Evolutionary conservation across 2,113 vertebrate species (phyloP).

Genomic region (Apeltes quadracus): DNA sequence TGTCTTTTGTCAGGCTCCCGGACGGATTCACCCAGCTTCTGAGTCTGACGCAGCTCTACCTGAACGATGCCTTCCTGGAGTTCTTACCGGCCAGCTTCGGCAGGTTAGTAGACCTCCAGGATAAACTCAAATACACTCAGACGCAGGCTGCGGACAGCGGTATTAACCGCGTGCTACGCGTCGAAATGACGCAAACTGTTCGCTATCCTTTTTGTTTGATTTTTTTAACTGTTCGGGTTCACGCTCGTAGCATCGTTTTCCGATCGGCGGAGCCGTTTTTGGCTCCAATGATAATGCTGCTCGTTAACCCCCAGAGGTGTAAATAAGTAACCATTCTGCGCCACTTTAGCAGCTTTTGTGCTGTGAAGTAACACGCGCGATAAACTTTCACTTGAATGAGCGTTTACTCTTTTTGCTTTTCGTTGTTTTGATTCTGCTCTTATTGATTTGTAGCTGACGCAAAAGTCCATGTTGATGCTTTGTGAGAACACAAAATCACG

Average conservation of each 20-base stretch:
- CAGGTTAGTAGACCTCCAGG: conserved; percentile 83
- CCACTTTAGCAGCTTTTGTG: not conserved
- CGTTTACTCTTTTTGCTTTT: not conserved
- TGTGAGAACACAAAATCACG: conserved; percentile 27
- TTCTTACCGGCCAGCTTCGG: conserved; percentile 97
- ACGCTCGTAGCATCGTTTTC: not conserved
- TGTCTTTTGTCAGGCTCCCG: conserved; percentile 84
- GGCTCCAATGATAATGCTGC: not conserved
- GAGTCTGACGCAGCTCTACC: conserved; percentile 95
- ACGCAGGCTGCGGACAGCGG: not conserved
- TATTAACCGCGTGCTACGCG: not conserved
- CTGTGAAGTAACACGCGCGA: not conserved
- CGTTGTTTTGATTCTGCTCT: not conserved
- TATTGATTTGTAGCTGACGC: conserved; percentile 19
- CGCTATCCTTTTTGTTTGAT: rapidly evolving
- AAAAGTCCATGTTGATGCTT: not conserved
- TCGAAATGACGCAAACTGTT: not conserved
- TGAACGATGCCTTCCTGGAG: conserved; percentile 99
- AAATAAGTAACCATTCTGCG: not conserved
- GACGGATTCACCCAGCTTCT: conserved; percentile 98
- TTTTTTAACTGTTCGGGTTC: not conserved
- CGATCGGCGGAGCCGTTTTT: not conserved
- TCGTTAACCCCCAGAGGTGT: not conserved
- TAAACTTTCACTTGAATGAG: not conserved
- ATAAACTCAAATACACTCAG: not conserved